A percentile compares a stretch with the other conserved stretches of the same genome.
phyloP scores from a whole-genome alignment of 1,140 invertebrate genomes.

The Archegozetes longisetosus region DNA sequence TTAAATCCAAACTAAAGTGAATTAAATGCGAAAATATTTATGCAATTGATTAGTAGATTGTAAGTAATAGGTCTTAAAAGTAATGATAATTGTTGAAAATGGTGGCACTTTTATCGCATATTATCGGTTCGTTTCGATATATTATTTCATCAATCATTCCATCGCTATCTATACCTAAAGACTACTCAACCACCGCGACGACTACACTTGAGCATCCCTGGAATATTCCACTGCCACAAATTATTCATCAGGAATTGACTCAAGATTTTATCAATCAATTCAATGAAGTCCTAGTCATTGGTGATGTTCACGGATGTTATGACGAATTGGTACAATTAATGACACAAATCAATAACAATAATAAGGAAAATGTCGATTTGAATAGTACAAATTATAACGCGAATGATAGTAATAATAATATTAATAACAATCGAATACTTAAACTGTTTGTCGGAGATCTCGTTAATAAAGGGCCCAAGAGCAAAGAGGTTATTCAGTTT shows the following conservation, averaged over 20 bases:
- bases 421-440: slow-evolving; percentile 20
- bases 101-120: background rate
- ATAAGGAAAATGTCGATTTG: slow-evolving; percentile 9
- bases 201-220: background rate
- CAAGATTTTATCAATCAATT: slow-evolving; percentile 12
- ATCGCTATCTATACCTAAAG: background rate
- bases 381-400: background rate
- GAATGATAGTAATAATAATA: background rate
- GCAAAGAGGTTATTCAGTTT: slow-evolving; percentile 23
- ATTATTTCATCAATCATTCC: background rate
- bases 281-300: slow-evolving; percentile 28
- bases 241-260: background rate
- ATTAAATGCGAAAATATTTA: too few species aligned
- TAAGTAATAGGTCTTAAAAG: too few species aligned
- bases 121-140: background rate
- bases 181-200: background rate
- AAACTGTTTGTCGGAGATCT: slow-evolving; percentile 30
- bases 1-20: too few species aligned
- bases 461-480: slow-evolving; percentile 29
- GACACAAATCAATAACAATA: slow-evolving; percentile 21
- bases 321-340: slow-evolving; percentile 24
- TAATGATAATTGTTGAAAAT: too few species aligned
- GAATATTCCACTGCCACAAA: slow-evolving; percentile 4
- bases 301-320: slow-evolving; percentile 31
- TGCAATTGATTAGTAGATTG: too few species aligned